Conservation (phyloP, 2,113 vertebrate genomes). For the Plecturocebus donacophilus region DNA sequence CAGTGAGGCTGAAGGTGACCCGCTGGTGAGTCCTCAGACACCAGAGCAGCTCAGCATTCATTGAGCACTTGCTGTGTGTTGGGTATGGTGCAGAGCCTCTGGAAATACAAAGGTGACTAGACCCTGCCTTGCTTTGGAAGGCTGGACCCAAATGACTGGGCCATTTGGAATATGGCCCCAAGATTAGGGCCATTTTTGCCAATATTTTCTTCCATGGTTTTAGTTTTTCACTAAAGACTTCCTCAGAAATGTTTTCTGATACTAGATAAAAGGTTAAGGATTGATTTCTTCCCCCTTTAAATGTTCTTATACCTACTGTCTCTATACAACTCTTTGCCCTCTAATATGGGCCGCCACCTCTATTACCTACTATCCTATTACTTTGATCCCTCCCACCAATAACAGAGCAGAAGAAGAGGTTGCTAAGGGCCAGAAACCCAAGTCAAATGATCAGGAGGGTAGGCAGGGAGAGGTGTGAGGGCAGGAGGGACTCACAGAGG, state of each 20-base stretch:
- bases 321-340: background rate
- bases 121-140: background rate
- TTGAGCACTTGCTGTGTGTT: fast-evolving
- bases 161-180: too few relatives aligned
- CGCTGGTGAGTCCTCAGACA: constrained; percentile 89
- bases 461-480: background rate
- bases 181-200: background rate
- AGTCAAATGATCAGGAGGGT: background rate
- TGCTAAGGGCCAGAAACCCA: background rate
- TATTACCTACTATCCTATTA: fast-evolving
- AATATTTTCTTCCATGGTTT: background rate
- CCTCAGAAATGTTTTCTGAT: background rate
- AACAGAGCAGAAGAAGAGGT: background rate
- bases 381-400: background rate
- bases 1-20: constrained; percentile 94
- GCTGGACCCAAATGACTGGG: background rate
- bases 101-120: background rate
- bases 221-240: background rate
- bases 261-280: background rate
- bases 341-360: background rate
- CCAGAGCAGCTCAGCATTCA: background rate
- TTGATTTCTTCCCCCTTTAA: background rate
- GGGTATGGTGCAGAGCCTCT: background rate
- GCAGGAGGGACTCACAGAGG: background rate
- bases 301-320: background rate